Conservation (phyloP, 2,797 vertebrate genomes). For the Melanogrammus aeglefinus region DNA sequence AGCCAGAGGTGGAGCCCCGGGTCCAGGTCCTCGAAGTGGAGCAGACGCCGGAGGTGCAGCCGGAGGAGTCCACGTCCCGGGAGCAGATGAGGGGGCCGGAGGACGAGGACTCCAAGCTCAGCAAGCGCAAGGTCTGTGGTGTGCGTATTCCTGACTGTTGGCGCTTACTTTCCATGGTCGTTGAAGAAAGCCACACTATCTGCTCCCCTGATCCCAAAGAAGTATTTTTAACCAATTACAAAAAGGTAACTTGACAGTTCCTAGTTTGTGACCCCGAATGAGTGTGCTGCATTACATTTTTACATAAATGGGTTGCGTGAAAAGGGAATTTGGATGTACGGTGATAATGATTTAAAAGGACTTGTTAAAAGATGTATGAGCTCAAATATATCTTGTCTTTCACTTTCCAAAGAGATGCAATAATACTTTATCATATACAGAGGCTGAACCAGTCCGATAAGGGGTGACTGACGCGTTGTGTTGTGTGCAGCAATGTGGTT, state of each 20-base stretch:
- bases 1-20: not conserved
- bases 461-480: too few species aligned
- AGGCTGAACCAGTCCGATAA: not conserved
- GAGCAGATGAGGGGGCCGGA: conserved; percentile 43
- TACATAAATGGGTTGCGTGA: not conserved
- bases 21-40: not conserved
- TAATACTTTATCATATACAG: not conserved
- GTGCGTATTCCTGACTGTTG: too few species aligned
- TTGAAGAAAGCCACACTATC: not conserved
- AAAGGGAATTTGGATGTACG: too few species aligned
- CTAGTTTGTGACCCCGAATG: not conserved
- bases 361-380: not conserved
- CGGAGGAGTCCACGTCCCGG: not conserved
- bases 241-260: not conserved
- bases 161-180: not conserved
- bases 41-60: conserved; percentile 19
- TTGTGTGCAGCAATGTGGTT: not conserved
- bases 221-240: not conserved
- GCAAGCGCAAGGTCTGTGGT: conserved; percentile 59
- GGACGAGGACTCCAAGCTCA: conserved; percentile 52
- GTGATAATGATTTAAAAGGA: not conserved
- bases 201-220: not conserved
- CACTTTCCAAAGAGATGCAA: not conserved
- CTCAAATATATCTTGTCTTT: not conserved
- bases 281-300: not conserved